Base-by-base conservation (phyloP, 2,888 invertebrate genomes). In the Hemistola chrysoprasaria region DNA sequence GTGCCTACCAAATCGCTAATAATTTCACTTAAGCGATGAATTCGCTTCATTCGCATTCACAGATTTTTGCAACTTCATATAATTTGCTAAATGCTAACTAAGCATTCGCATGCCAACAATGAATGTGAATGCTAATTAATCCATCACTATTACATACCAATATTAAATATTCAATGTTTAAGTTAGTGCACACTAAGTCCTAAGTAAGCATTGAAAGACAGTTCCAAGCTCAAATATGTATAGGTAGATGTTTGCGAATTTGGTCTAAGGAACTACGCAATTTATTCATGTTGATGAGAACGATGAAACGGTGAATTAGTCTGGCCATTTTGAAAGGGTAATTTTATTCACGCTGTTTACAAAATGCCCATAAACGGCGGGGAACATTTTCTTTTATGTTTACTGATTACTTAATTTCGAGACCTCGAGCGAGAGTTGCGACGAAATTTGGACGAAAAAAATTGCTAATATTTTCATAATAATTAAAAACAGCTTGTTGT, bases 331-430 rank as follows among this genome's bases (percentile, higher is more conserved):
- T 40, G 32, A 42, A 26, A 46, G 40, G 38, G 46, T 53, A 51
- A 54, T 56, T 57, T 52, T 16, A 42, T 40, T 49, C 35, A 46
- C 44, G 39, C 36, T 54, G 47, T 56, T 57, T 56, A 56, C 51
- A 48, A 54, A 55, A 41, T 38, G 37, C 31, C 50, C 50, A 49
- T 60, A 60, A 52, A 50, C 38, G 44, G 43, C 23, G 41, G 16
- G 33, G 50, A 40, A 40, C 44, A 53, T 50, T 56, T 53, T 39
- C 44, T 35, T 50, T 55, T n/a, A n/a, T n/a, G n/a, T n/a, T n/a
- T n/a, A n/a, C 59, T 61, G 59, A 60, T 64, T 63, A 57, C 58
- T 57, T 61, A 62, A 67, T 63, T 55, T 58, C 43, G 32, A 40
- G 21, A 28, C 25, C 33, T 37, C 26, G 44, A 36, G 16, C 2